phyloP scores from a whole-genome alignment of 2,113 vertebrate species.

The Catharus minimus region DNA sequence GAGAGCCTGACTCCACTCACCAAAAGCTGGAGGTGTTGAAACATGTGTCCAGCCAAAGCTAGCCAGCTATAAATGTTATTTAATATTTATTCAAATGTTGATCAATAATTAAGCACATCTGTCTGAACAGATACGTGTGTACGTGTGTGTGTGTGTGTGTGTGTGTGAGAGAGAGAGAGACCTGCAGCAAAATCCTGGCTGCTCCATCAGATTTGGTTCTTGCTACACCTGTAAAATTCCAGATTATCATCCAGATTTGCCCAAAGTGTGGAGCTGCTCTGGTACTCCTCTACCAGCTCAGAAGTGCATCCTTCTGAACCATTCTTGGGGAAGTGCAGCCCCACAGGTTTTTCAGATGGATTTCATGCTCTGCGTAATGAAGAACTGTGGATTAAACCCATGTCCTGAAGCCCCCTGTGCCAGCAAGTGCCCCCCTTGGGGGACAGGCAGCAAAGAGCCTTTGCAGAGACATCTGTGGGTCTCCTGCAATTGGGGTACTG shows the following conservation, averaged over 20 bases:
- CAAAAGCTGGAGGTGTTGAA: not conserved
- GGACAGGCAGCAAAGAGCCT: not conserved
- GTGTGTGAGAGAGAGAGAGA: not conserved
- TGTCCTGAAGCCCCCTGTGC: not conserved
- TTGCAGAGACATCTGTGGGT: not conserved
- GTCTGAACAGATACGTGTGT: accelerated
- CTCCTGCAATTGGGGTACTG: not conserved
- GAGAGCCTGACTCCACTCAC: not conserved
- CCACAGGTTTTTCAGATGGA: not conserved
- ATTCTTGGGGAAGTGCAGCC: not conserved
- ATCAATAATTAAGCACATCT: not conserved
- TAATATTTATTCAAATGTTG: not conserved
- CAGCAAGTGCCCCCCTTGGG: not conserved
- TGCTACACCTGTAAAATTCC: not conserved
- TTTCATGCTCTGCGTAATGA: not conserved
- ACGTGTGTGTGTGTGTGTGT: not conserved
- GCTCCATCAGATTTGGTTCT: not conserved
- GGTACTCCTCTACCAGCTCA: not conserved
- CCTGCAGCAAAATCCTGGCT: not conserved
- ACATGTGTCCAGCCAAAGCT: not conserved
- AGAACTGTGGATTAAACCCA: not conserved
- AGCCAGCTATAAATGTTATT: not conserved
- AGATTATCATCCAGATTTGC: not conserved
- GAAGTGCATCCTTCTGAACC: not conserved
- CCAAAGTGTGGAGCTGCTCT: not conserved